Conservation (phyloP, 1,140 invertebrate genomes). For the Leptopilina clavipes region DNA sequence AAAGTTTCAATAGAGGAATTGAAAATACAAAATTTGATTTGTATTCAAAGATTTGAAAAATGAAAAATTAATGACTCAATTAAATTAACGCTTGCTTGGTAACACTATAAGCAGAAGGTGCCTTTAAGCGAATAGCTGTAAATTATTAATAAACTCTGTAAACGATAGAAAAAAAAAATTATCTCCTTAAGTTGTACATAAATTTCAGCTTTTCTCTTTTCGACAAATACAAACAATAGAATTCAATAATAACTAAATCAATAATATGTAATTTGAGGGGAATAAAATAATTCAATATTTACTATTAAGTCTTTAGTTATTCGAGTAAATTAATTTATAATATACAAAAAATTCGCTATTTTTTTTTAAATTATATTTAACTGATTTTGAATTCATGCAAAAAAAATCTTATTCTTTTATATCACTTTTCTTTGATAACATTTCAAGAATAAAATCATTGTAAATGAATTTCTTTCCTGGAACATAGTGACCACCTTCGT, state of each 20-base stretch:
- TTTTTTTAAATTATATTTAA: no score
- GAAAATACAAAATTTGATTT: neutral
- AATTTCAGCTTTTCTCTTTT: slow-evolving; percentile 26
- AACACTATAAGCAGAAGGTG: slow-evolving; percentile 37
- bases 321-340: no score
- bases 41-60: neutral
- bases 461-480: slow-evolving; percentile 78
- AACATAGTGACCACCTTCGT: slow-evolving; percentile 89
- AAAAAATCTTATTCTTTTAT: slow-evolving; percentile 41
- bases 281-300: slow-evolving; percentile 26
- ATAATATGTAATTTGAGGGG: slow-evolving; percentile 1
- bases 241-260: neutral
- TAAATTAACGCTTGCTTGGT: slow-evolving; percentile 14
- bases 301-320: neutral
- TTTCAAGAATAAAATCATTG: slow-evolving; percentile 65
- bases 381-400: no score
- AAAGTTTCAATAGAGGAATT: neutral
- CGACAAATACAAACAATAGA: neutral
- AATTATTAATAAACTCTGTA: slow-evolving; percentile 36
- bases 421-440: slow-evolving; percentile 54
- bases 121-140: slow-evolving; percentile 41
- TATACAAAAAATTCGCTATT: neutral
- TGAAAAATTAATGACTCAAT: neutral
- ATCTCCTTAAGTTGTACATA: slow-evolving; percentile 33
- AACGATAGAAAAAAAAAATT: neutral